These are phyloP conservation scores for Solea senegalensis DNA, from an alignment of 2,113 vertebrate genomes.

Conservation along the genomic window DNA sequence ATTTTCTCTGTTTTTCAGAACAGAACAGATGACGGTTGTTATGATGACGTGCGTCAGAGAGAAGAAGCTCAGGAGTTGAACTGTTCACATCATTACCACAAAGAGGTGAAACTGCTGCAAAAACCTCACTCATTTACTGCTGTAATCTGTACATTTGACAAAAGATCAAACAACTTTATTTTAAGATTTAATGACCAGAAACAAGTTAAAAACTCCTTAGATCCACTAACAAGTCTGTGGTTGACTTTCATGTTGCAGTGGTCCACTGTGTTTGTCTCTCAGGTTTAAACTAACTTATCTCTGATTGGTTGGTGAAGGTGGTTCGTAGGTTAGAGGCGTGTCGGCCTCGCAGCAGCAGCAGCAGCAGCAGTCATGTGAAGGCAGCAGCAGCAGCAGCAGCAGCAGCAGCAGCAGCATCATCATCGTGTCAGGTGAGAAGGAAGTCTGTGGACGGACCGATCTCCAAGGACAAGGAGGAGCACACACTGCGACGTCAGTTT, in stretches of 20 bases:
- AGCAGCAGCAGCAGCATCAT: too few relatives aligned
- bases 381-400: not conserved
- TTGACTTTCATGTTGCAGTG: too few relatives aligned
- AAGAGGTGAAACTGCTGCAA: conserved; percentile 64
- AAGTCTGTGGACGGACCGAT: conserved; percentile 62
- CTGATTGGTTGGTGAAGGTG: conserved; percentile 56
- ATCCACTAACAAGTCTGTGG: too few relatives aligned
- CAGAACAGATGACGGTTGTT: conserved; percentile 63
- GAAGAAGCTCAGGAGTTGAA: conserved; percentile 65
- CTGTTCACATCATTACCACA: conserved; percentile 77
- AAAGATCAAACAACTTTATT: conserved; percentile 22
- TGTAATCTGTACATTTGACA: conserved; percentile 36
- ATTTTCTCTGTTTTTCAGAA: conserved; percentile 47
- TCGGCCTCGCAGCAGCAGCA: conserved; percentile 51
- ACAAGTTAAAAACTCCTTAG: too few relatives aligned
- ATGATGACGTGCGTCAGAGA: conserved; percentile 60
- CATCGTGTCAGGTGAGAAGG: conserved; percentile 49
- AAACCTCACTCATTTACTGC: not conserved
- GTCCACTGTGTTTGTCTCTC: not conserved
- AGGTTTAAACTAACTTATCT: conserved; percentile 32
- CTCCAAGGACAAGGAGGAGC: conserved; percentile 49
- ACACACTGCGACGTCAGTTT: conserved; percentile 46
- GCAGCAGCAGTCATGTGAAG: conserved; percentile 53
- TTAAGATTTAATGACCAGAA: too few relatives aligned
- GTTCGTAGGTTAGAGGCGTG: conserved; percentile 51